These are phyloP conservation scores for Dolichoris vasculosae DNA, from an alignment of 1,140 invertebrate species.

Conservation along the genomic window DNA sequence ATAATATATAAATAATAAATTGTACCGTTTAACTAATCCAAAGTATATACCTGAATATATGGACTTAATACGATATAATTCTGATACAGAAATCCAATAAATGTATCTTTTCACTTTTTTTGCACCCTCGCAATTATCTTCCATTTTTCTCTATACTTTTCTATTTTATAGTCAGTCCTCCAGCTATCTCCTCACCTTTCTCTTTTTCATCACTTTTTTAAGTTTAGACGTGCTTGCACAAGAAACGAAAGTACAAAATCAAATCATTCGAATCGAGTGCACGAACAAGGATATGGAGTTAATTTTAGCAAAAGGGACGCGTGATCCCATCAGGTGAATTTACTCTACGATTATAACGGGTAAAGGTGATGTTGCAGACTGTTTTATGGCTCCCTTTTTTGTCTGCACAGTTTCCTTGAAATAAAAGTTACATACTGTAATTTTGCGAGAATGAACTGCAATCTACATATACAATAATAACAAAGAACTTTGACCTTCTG, in stretches of 20 bases:
- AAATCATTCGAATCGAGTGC: conserved; percentile 22
- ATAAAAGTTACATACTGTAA: conserved; percentile 47
- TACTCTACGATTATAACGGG: conserved; percentile 10
- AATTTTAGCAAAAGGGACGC: conserved; percentile 6
- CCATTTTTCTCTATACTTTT: not conserved
- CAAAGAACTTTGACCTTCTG: not conserved
- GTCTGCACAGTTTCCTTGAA: conserved; percentile 16
- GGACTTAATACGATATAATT: too few species aligned
- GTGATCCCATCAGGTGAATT: conserved; percentile 45
- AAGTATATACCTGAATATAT: too few species aligned
- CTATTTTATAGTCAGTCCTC: not conserved
- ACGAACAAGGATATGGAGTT: not conserved
- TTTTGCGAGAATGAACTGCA: conserved; percentile 11
- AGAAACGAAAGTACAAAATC: conserved; percentile 32
- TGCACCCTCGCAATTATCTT: not conserved
- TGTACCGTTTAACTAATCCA: too few species aligned
- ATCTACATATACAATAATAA: conserved; percentile 1
- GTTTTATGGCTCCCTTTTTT: not conserved
- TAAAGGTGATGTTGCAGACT: not conserved
- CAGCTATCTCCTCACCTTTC: not conserved
- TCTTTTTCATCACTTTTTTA: not conserved
- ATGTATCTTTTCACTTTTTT: too few species aligned
- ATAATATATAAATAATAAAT: too few species aligned
- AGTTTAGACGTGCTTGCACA: not conserved
- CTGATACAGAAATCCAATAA: too few species aligned